Evolutionary conservation across 2,113 vertebrate species (phyloP).

Genomic region (Numida meleagris): DNA sequence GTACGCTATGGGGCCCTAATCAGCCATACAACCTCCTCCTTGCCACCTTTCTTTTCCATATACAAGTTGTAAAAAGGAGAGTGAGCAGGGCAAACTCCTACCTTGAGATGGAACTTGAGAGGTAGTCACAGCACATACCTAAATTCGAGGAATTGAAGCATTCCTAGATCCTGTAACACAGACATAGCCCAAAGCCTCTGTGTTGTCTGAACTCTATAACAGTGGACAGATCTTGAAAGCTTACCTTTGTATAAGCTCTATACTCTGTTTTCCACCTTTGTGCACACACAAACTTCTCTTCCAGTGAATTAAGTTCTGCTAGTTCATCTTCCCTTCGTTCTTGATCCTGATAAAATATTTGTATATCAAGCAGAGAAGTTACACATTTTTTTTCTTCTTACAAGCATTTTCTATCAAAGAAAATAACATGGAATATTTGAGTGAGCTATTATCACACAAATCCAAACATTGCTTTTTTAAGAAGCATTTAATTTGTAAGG

Average conservation of each 20-base stretch:
- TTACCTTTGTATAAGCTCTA: conserved; percentile 78
- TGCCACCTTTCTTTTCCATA: background rate
- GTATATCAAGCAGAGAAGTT: background rate
- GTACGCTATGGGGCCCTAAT: background rate
- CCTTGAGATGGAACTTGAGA: background rate
- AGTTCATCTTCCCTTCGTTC: conserved; percentile 81
- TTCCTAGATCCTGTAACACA: background rate
- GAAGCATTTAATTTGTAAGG: background rate
- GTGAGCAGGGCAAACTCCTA: background rate
- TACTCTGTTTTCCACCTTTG: conserved; percentile 72
- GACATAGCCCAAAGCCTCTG: background rate
- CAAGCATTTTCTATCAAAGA: background rate
- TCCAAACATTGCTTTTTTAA: background rate
- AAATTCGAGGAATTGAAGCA: background rate
- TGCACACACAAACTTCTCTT: conserved; percentile 78
- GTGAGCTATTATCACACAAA: background rate
- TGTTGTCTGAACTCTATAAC: background rate
- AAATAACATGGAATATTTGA: background rate
- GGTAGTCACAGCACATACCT: background rate
- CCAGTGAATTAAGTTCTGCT: conserved; percentile 80
- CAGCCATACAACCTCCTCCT: background rate
- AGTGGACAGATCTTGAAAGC: background rate
- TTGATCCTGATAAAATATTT: conserved; percentile 72
- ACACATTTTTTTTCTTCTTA: background rate
- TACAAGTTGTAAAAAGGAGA: background rate